A percentile compares a stretch with the other conserved stretches of the same genome.
Evolutionary conservation across 2,797 vertebrate genomes (phyloP).

Genomic region (Sarcoramphus papa): DNA sequence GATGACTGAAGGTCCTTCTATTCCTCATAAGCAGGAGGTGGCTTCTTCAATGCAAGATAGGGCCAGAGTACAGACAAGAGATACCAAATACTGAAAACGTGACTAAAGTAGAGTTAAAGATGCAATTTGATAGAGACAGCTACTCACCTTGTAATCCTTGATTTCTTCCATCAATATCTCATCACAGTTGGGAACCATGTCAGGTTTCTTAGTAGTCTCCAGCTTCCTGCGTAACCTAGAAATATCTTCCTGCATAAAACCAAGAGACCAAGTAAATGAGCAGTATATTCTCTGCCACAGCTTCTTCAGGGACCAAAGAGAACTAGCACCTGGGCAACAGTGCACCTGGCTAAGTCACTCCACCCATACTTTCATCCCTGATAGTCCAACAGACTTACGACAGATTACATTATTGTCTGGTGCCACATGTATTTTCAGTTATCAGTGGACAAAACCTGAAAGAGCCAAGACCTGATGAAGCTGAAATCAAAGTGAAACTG

Average conservation of each 20-base stretch:
- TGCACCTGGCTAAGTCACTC: neutral
- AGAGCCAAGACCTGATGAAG: neutral
- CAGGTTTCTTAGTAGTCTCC: conserved; percentile 95
- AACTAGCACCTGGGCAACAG: neutral
- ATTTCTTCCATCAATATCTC: conserved; percentile 97
- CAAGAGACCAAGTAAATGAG: neutral
- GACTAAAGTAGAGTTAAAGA: neutral
- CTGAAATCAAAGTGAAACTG: neutral
- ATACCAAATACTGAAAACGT: neutral
- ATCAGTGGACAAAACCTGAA: neutral
- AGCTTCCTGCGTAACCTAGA: conserved; percentile 91
- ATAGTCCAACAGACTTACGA: rapidly evolving
- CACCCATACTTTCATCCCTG: neutral
- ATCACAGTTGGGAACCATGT: conserved; percentile 94
- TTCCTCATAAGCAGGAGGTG: neutral
- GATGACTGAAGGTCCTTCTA: neutral
- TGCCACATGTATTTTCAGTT: neutral
- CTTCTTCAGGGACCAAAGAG: neutral
- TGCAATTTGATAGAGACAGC: neutral
- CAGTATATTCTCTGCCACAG: neutral
- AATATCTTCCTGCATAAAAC: conserved; percentile 87
- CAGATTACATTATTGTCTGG: neutral
- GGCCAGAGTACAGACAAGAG: neutral
- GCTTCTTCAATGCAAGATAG: neutral
- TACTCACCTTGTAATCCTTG: conserved; percentile 91